These are phyloP conservation scores for Xenopus laevis DNA, from an alignment of 2,113 vertebrate genomes.

Conservation along the genomic window DNA sequence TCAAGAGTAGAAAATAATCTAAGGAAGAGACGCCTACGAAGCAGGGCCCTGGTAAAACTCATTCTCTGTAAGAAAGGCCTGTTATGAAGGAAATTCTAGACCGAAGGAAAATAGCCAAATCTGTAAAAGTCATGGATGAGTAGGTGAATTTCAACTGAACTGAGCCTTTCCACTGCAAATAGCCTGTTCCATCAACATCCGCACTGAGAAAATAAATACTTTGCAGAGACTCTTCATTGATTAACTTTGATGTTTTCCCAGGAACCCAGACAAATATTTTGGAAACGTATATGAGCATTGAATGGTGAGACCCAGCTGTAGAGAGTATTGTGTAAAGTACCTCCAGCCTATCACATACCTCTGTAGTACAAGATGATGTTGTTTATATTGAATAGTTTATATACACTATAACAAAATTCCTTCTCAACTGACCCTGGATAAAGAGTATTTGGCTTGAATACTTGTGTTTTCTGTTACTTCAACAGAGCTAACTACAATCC, in stretches of 20 bases:
- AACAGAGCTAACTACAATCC: too few relatives aligned
- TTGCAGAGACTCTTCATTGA: slow-evolving; percentile 20
- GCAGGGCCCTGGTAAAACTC: too few relatives aligned
- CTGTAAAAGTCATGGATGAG: background rate
- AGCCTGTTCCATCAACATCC: slow-evolving; percentile 27
- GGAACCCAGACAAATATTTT: slow-evolving; percentile 33
- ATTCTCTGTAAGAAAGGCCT: background rate
- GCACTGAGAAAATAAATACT: slow-evolving; percentile 33
- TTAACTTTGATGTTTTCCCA: slow-evolving; percentile 27
- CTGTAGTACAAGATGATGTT: slow-evolving; percentile 16
- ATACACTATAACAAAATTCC: background rate
- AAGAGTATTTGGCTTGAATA: background rate
- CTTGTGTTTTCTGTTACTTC: too few relatives aligned
- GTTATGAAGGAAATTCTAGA: slow-evolving; percentile 32
- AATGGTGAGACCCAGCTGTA: slow-evolving; percentile 7
- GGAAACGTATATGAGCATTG: slow-evolving; percentile 26
- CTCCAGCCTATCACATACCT: slow-evolving; percentile 3
- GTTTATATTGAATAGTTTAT: slow-evolving; percentile 1
- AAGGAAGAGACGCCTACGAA: too few relatives aligned
- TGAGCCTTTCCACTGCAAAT: slow-evolving; percentile 26
- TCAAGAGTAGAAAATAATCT: too few relatives aligned
- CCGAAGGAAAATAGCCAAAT: background rate
- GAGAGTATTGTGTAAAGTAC: background rate
- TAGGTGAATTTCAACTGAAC: slow-evolving; percentile 36
- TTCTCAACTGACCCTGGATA: background rate